phyloP scores from a whole-genome alignment of 2,888 invertebrate genomes.

The Oligia fasciuncula region DNA sequence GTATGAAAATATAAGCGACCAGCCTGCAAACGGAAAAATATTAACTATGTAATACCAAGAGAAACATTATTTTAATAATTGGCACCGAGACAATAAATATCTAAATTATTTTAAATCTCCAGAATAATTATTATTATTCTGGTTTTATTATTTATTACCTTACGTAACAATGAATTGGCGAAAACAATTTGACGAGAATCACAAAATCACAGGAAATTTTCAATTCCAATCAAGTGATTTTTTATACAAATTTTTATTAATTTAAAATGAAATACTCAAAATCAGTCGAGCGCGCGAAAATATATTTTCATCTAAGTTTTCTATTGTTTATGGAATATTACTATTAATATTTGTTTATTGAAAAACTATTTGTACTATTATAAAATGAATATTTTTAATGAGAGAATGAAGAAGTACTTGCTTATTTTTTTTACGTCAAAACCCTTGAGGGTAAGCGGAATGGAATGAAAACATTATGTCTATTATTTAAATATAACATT shows the following conservation, averaged over 20 bases:
- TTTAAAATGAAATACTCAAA: constrained; percentile 73
- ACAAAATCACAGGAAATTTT: constrained; percentile 63
- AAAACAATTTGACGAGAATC: constrained; percentile 66
- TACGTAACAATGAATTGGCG: constrained; percentile 65
- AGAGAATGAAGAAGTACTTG: constrained; percentile 18
- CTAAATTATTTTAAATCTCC: constrained; percentile 68
- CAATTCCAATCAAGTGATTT: constrained; percentile 72
- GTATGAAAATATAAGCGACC: constrained; percentile 41
- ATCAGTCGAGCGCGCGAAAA: constrained; percentile 77
- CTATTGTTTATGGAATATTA: constrained; percentile 62
- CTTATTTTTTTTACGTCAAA: constrained; percentile 26
- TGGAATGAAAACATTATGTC: constrained; percentile 26
- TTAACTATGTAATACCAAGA: constrained; percentile 62
- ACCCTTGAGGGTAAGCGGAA: constrained; percentile 30
- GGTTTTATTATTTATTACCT: constrained; percentile 59
- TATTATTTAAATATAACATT: constrained; percentile 33
- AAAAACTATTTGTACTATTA: constrained; percentile 58
- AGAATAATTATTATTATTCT: constrained; percentile 60
- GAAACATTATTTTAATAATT: constrained; percentile 76
- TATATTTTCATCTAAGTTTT: constrained; percentile 64
- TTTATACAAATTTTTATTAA: constrained; percentile 54
- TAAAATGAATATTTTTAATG: constrained; percentile 22
- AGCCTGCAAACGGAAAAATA: constrained; percentile 53
- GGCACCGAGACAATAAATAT: constrained; percentile 77
- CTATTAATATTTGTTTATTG: neutral